A percentile compares a stretch with the other conserved stretches of the same genome.
Conservation (phyloP, 2,888 invertebrate genomes). For the Dryococelus australis region DNA sequence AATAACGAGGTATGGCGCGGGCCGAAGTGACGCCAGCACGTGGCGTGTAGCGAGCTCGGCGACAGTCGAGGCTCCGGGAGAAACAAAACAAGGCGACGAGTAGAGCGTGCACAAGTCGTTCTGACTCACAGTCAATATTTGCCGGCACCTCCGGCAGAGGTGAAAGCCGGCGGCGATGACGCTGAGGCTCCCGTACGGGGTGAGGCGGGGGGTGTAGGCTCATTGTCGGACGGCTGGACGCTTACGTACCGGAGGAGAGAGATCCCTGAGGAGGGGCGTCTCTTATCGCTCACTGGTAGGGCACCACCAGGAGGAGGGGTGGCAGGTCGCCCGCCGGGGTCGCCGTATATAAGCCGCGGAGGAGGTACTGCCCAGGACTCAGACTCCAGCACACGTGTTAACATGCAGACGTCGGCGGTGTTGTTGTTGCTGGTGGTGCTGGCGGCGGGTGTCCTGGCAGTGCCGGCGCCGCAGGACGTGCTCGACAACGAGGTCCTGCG, state of each 20-base stretch:
- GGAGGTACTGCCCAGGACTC: background rate
- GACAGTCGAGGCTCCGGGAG: too few species aligned
- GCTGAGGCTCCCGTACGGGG: background rate
- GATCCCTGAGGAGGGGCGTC: too few species aligned
- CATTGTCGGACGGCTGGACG: background rate
- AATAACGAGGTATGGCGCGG: too few species aligned
- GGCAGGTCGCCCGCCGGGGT: too few species aligned
- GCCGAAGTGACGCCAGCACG: too few species aligned
- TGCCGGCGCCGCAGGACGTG: background rate
- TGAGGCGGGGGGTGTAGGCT: background rate
- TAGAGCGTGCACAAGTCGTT: too few species aligned
- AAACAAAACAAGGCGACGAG: too few species aligned
- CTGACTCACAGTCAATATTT: background rate
- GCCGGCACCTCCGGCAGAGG: background rate
- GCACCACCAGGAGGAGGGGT: background rate
- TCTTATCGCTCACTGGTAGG: background rate
- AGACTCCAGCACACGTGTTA: too few species aligned
- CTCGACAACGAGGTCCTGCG: constrained; percentile 60
- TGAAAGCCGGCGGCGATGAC: background rate
- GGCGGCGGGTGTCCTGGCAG: too few species aligned
- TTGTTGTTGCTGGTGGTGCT: background rate
- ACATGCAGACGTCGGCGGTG: background rate
- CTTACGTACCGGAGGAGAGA: too few species aligned
- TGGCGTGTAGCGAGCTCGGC: too few species aligned
- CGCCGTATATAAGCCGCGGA: too few species aligned